These are phyloP conservation scores for Platypus cylindrus DNA, from an alignment of 2,888 invertebrate species.

Conservation along the genomic window DNA sequence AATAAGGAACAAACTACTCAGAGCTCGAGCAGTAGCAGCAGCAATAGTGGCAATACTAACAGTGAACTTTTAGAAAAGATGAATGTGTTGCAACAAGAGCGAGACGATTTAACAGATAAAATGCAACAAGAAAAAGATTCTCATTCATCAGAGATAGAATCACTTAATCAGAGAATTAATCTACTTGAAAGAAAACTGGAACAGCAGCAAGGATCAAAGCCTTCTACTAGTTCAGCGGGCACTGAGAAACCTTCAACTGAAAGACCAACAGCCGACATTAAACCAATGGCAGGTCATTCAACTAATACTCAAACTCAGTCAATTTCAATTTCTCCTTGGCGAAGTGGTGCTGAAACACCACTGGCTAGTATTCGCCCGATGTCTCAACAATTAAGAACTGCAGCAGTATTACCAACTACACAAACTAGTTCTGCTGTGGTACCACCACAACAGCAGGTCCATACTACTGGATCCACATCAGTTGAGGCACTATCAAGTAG, in stretches of 20 bases:
- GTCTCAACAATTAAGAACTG: constrained; percentile 56
- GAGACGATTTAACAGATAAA: constrained; percentile 42
- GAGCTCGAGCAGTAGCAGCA: background rate
- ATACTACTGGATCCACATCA: constrained; percentile 37
- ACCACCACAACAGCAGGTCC: constrained; percentile 49
- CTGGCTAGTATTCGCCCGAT: constrained; percentile 89
- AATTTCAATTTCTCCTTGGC: constrained; percentile 51
- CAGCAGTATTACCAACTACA: constrained; percentile 60
- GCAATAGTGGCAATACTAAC: constrained; percentile 11
- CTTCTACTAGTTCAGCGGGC: constrained; percentile 54
- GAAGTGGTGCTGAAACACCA: constrained; percentile 65
- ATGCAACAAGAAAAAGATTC: constrained; percentile 58
- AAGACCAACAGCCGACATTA: constrained; percentile 80
- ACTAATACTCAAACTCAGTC: constrained; percentile 37
- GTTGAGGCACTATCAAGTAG: constrained; percentile 48
- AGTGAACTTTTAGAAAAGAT: constrained; percentile 42
- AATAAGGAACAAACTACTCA: constrained; percentile 5
- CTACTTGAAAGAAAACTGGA: constrained; percentile 41
- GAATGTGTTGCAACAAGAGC: constrained; percentile 52
- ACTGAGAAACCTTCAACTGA: constrained; percentile 43
- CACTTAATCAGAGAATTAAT: constrained; percentile 49
- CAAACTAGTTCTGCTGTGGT: constrained; percentile 45
- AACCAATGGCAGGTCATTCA: constrained; percentile 73
- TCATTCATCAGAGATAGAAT: constrained; percentile 54
- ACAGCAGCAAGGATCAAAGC: constrained; percentile 51